Evolutionary conservation across 2,797 vertebrate species (phyloP), one percentile per base, ranked within the genome.

Genomic region (Typhlichthys eigenmanni): DNA sequence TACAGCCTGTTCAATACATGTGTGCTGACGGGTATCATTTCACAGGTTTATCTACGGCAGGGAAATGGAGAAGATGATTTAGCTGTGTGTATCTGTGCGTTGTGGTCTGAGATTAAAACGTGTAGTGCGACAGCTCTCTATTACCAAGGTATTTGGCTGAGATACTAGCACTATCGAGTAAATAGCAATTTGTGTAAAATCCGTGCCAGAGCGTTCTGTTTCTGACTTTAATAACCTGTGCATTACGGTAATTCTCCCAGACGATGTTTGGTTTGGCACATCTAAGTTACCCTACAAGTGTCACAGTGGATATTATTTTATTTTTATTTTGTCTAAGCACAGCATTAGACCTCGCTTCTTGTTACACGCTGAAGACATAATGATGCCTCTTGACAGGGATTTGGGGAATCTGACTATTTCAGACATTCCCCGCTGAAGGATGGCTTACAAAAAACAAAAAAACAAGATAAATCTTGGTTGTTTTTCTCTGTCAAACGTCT

Each of bases 371-470:
- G 55, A 76, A 58, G 64, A 49, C 16, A n/a, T 48, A 47, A 61
- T 76, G 58, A 72, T 73, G 81, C 50, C 72, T 16, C 38, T 24
- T 75, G 80, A 78, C 67, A 69, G 63, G 3, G 4, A 56, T 62
- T 57, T 60, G 12, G 24, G 57, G 3, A 24, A 24, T 24, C 24
- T 24, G 24, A 24, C 24, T 24, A 53, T 60, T 19, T 17, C 24
- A 24, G n/a, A 66, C 45, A 52, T 43, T 45, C 16, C 57, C 48
- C 5, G 13, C 16, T 64, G 59, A 77, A 64, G 51, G 11, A 76
- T 79, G 50, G 61, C 66, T 56, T 58, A 10, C 67, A 63, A 79
- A 62, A 61, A 61, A 5, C 2, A 24, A 24, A 63, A 79, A 24
- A 24, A 24, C 19, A 47, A 63, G 12, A 60, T 66, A 17, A 38